Conservation (phyloP, 1,140 invertebrate genomes). For the Steinernema feltiae region DNA sequence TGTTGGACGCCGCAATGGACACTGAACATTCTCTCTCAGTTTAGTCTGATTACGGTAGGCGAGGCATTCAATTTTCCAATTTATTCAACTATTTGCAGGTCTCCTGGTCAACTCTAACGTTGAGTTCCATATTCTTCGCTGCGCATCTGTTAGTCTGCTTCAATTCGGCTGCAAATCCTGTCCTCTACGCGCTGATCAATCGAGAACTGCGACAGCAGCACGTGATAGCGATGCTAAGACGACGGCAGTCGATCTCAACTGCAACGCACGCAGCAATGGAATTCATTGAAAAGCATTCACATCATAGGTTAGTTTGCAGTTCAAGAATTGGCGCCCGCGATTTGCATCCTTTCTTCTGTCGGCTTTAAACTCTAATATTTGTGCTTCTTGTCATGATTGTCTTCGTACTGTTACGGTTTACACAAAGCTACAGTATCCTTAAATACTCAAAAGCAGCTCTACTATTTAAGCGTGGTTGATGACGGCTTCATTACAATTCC, state of each 20-base stretch:
- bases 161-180: constrained; percentile 56
- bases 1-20: constrained; percentile 57
- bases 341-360: background rate
- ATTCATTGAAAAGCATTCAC: constrained; percentile 23
- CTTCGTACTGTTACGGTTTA: too few species aligned
- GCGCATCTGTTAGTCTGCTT: constrained; percentile 56
- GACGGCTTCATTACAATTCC: too few species aligned
- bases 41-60: constrained; percentile 44
- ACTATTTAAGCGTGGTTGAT: too few species aligned
- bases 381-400: background rate
- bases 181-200: constrained; percentile 57
- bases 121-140: constrained; percentile 52
- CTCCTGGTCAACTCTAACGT: constrained; percentile 45
- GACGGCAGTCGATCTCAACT: constrained; percentile 32
- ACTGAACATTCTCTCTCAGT: constrained; percentile 49
- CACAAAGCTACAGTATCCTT: too few species aligned
- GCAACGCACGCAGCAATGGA: constrained; percentile 28
- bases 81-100: constrained; percentile 22
- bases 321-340: background rate
- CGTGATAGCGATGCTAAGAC: constrained; percentile 33
- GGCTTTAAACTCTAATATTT: background rate
- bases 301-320: constrained; percentile 8
- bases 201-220: constrained; percentile 54
- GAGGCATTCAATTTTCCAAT: background rate
- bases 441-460: background rate